A percentile compares a stretch with the other conserved stretches of the same genome.
These are phyloP conservation scores for Denticeps clupeoides DNA, from an alignment of 2,797 vertebrate genomes.

Conservation along the genomic window DNA sequence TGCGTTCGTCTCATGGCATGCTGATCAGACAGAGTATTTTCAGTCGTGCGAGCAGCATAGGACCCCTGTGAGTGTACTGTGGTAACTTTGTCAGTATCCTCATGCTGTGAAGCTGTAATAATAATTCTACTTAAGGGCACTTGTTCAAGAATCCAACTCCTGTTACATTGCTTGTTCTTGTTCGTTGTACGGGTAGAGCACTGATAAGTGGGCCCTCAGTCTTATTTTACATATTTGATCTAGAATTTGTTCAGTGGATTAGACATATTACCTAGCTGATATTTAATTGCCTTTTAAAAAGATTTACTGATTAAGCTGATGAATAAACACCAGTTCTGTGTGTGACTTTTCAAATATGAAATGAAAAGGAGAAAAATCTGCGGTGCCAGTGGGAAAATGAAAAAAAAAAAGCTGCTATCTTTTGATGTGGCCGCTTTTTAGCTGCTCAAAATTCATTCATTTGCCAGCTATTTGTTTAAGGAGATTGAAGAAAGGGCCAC, in stretches of 20 bases:
- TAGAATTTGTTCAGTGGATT: constrained; percentile 58
- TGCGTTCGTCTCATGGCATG: too few species aligned
- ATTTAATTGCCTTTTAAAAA: constrained; percentile 66
- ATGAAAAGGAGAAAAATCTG: constrained; percentile 9
- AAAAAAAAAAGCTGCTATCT: constrained; percentile 43
- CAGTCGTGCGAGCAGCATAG: too few species aligned
- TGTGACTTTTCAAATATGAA: too few species aligned
- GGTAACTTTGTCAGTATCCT: too few species aligned
- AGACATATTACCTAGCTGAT: constrained; percentile 58
- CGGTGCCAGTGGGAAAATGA: constrained; percentile 33
- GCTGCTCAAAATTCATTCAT: constrained; percentile 61
- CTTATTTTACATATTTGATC: constrained; percentile 60
- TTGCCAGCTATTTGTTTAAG: constrained; percentile 63
- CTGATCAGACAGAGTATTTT: too few species aligned
- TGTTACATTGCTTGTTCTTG: too few species aligned
- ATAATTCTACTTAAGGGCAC: too few species aligned
- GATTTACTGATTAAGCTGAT: constrained; percentile 52
- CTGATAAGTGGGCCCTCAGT: constrained; percentile 23
- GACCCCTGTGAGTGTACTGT: too few species aligned
- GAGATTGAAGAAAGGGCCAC: constrained; percentile 53
- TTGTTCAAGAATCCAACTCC: too few species aligned
- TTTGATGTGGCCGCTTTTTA: constrained; percentile 20
- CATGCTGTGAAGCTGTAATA: too few species aligned
- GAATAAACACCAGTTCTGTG: too few species aligned
- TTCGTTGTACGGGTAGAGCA: too few species aligned